These are phyloP conservation scores for Procambarus virginalis DNA, from an alignment of 1,140 invertebrate genomes.

Conservation along the genomic window DNA sequence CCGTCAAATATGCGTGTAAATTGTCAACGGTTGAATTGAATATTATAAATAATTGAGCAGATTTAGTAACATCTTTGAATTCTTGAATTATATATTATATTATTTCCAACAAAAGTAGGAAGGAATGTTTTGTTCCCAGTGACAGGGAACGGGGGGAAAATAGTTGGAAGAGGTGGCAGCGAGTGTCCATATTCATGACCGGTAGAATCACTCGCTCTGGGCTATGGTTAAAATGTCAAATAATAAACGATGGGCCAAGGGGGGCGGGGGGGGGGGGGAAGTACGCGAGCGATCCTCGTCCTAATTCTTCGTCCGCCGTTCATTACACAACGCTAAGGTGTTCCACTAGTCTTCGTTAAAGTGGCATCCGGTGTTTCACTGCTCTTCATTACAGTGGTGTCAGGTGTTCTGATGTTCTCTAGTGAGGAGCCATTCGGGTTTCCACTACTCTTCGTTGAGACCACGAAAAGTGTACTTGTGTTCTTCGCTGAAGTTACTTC, in stretches of 20 bases:
- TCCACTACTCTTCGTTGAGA: too few species aligned
- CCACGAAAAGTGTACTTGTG: too few species aligned
- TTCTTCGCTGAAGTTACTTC: too few species aligned
- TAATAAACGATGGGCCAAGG: slow-evolving; percentile 4
- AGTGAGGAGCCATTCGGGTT: too few species aligned
- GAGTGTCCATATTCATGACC: slow-evolving; percentile 45
- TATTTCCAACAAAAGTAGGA: too few species aligned
- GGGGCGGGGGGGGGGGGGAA: not conserved
- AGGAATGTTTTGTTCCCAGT: too few species aligned
- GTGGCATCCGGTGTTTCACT: too few species aligned
- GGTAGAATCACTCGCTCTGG: slow-evolving; percentile 22
- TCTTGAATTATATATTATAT: not conserved
- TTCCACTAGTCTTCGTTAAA: too few species aligned
- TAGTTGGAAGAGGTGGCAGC: not conserved
- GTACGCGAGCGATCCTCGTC: not conserved
- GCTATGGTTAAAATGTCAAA: slow-evolving; percentile 47
- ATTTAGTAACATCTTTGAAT: not conserved
- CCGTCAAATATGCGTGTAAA: not conserved
- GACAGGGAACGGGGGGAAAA: not conserved
- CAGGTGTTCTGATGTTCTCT: too few species aligned
- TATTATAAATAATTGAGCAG: not conserved
- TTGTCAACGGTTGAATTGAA: not conserved
- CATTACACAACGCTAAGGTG: too few species aligned
- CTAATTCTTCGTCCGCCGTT: not conserved
- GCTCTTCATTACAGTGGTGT: too few species aligned